phyloP scores from a whole-genome alignment of 2,113 vertebrate genomes.

The Chaenocephalus aceratus region DNA sequence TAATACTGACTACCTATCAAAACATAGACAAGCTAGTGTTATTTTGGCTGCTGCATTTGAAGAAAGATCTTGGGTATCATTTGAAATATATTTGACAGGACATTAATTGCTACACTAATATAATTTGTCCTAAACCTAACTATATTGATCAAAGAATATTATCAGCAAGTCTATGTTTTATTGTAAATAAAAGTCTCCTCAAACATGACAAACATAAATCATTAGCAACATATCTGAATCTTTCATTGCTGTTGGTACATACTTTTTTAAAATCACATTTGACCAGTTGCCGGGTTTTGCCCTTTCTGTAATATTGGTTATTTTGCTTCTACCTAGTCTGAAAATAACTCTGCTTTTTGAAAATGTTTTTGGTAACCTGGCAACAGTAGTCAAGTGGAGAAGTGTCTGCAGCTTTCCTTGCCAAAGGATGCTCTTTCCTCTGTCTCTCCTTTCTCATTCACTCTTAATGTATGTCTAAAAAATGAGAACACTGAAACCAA shows the following conservation, averaged over 20 bases:
- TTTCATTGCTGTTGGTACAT: neutral
- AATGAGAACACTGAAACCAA: neutral
- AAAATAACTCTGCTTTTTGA: slow-evolving; percentile 62
- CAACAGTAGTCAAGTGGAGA: slow-evolving; percentile 68
- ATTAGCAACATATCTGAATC: neutral
- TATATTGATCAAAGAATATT: neutral
- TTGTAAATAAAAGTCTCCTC: neutral
- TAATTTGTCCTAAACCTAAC: neutral
- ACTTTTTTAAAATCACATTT: slow-evolving; percentile 16
- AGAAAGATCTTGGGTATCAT: neutral
- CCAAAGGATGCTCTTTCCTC: slow-evolving; percentile 49
- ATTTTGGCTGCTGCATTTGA: neutral
- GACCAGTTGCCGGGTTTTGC: slow-evolving; percentile 36
- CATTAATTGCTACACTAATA: neutral
- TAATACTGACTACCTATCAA: neutral
- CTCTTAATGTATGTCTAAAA: slow-evolving; percentile 20
- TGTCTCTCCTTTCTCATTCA: slow-evolving; percentile 26
- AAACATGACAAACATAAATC: neutral
- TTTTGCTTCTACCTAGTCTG: slow-evolving; percentile 57
- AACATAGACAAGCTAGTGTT: neutral
- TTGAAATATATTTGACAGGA: neutral
- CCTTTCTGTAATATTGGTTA: slow-evolving; percentile 36
- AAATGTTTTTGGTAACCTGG: slow-evolving; percentile 70
- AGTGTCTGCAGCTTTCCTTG: slow-evolving; percentile 44
- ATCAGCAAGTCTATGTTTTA: neutral